Percentiles rank a stretch among this genome's conserved stretches.
phyloP scores from a whole-genome alignment of 2,113 vertebrate species.

The Garra rufa region DNA sequence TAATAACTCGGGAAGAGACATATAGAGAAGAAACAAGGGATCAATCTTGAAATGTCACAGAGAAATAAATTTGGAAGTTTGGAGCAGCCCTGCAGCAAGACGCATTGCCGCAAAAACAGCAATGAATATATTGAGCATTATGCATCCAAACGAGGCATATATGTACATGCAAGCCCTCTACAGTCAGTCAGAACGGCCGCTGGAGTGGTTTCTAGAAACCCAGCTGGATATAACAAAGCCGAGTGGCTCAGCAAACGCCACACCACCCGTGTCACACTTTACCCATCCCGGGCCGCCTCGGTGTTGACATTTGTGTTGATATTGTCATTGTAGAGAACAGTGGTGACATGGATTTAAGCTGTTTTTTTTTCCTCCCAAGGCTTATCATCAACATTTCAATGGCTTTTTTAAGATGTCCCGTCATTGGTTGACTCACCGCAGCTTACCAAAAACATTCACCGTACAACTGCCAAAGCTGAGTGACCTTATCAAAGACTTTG shows the following conservation, averaged over 20 bases:
- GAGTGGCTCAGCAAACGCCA: constrained; percentile 15
- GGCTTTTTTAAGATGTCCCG: constrained; percentile 61
- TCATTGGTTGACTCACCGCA: constrained; percentile 51
- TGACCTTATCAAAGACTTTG: constrained; percentile 33
- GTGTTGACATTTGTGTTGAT: constrained; percentile 77
- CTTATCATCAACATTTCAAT: constrained; percentile 65
- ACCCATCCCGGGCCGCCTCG: constrained; percentile 57
- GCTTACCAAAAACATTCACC: constrained; percentile 45
- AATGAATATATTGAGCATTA: constrained; percentile 25
- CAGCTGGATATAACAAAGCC: background rate
- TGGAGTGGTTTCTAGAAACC: constrained; percentile 1
- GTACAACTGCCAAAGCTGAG: constrained; percentile 68
- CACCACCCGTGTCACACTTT: constrained; percentile 16
- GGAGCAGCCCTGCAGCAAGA: constrained; percentile 2
- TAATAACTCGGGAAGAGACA: constrained; percentile 62
- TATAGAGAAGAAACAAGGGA: constrained; percentile 63
- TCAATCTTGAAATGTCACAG: constrained; percentile 74
- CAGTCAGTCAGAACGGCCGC: background rate
- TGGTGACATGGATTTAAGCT: constrained; percentile 60
- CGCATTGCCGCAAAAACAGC: background rate
- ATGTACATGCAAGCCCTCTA: constrained; percentile 5
- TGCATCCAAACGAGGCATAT: constrained; percentile 20
- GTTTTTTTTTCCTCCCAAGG: constrained; percentile 50
- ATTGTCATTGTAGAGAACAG: constrained; percentile 67
- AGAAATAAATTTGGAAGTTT: constrained; percentile 67